Evolutionary conservation across 2,888 invertebrate species (phyloP), one percentile per base, ranked within the genome.

Genomic region (Steinernema carpocapsae): DNA sequence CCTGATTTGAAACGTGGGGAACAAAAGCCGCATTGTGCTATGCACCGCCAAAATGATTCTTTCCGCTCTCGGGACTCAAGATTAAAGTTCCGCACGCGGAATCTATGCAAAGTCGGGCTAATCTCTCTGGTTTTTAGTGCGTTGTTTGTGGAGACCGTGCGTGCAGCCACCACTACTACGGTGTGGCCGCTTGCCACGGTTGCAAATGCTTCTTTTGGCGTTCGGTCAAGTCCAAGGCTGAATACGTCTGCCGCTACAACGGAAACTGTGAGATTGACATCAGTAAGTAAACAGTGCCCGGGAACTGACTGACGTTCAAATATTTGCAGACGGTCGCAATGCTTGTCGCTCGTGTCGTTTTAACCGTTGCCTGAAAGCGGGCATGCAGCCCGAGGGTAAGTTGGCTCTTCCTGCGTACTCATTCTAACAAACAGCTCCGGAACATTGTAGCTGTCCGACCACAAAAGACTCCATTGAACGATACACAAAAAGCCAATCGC

Each of bases 61-160:
- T 37, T 37, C 10, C 37, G 37, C 37, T 37, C 37, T 37, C 37
- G 37, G n/a, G n/a, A n/a, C 37, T 37, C 4, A 3, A 10, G 3
- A 37, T 37, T 10, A 37, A 37, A 37, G 37, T 37, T 6, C 37
- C 10, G 37, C 10, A 10, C 3, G 4, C 37, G 37, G 10, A 37
- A 37, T 37, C 10, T 10, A 37, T 70, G 19, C 19, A 70, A 70
- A 22, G 6, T 70, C 19, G 19, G 37, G 37, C 37, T 37, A 37
- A 37, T 37, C 37, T 37, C 37, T 12, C 48, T 17, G 12, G 59
- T 37, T 82, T 84, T 76, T 76, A 85, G 84, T 85, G 85, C 78
- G 84, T 84, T 48, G 84, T 85, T 51, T 85, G 85, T 72, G 85
- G 85, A 43, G 85, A 85, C 73, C 82, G 84, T 32, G 85, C 85